Evolutionary conservation across 2,888 invertebrate genomes (phyloP), one percentile per base, ranked within the genome.

Genomic region (Cecidostiba fungosa): DNA sequence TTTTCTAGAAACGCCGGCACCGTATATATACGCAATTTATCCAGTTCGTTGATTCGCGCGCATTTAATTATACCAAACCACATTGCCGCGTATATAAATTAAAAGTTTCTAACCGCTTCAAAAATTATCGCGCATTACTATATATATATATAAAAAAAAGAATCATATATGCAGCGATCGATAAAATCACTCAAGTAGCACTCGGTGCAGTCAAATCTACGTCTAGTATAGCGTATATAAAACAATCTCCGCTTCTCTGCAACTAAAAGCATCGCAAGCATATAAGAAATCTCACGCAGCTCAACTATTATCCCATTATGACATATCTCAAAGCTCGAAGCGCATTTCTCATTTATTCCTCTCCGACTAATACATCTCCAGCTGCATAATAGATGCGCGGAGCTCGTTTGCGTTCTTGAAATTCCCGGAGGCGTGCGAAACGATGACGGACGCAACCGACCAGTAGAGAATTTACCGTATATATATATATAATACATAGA

Each of bases 361-460:
- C 36, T 39, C 26, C 29, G 29, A 36, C 43, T 43, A n/a, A n/a
- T n/a, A n/a, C n/a, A n/a, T n/a, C 8, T 14, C 2, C 70, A n/a
- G 1, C 19, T 2, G 47, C 78, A 78, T 47, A 77, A 59, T 66
- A 32, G 69, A 47, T 47, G 47, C 32, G 26, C 32, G 19, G 14
- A 29, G 74, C 79, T 80, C 74, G 79, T 80, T 80, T 80, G 77
- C 83, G 77, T 80, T 83, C 84, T 26, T 62, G 80, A 78, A 50
- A 86, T 86, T 81, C 81, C 69, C 81, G 73, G 70, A 72, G 77
- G 80, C 81, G 79, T 73, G 86, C 84, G 86, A 86, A 80, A 77
- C 72, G 80, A 85, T 73, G 77, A 78, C 78, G 83, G 82, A 69
- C 69, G 19, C 39, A 19, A 3, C 47, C 59, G 36, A 10, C 26